Percentiles rank a stretch among this genome's conserved stretches.
These are phyloP conservation scores for Corythornis madagascariensis DNA, from an alignment of 2,113 vertebrate genomes.

Conservation along the genomic window DNA sequence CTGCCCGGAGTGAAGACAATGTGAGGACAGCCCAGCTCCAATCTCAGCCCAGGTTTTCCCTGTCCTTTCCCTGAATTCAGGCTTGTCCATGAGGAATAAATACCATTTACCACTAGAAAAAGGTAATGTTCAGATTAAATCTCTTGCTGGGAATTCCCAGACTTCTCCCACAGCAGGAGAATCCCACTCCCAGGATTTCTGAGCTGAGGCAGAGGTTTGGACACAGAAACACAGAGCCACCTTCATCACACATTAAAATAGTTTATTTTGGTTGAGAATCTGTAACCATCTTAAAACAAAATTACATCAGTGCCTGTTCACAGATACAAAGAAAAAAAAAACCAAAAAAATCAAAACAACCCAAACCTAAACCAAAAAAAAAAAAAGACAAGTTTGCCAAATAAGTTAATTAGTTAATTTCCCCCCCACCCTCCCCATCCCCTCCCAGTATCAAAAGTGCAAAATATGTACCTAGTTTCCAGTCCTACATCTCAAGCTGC, in stretches of 20 bases:
- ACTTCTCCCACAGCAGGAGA: background rate
- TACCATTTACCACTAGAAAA: background rate
- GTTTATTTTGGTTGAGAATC: slow-evolving; percentile 81
- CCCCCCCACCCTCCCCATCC: background rate
- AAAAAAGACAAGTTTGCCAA: slow-evolving; percentile 69
- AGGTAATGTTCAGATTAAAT: background rate
- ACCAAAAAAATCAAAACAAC: background rate
- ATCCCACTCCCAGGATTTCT: background rate
- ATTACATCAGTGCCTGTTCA: slow-evolving; percentile 73
- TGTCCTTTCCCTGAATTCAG: rapidly evolving
- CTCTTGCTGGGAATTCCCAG: background rate
- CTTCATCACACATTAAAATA: slow-evolving; percentile 79
- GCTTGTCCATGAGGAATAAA: background rate
- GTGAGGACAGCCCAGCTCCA: slow-evolving; percentile 14
- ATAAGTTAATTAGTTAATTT: slow-evolving; percentile 74
- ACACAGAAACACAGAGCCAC: background rate
- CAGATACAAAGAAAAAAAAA: slow-evolving; percentile 62
- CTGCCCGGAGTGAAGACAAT: slow-evolving; percentile 82
- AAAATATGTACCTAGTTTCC: slow-evolving; percentile 72
- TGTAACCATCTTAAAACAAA: slow-evolving; percentile 69
- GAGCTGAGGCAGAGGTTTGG: background rate
- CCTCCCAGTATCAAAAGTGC: slow-evolving; percentile 81
- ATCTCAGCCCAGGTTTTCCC: background rate
- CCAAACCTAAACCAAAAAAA: background rate
- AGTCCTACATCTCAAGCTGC: slow-evolving; percentile 27